phyloP scores from a whole-genome alignment of 2,113 vertebrate genomes.

The Pangasianodon hypophthalmus region DNA sequence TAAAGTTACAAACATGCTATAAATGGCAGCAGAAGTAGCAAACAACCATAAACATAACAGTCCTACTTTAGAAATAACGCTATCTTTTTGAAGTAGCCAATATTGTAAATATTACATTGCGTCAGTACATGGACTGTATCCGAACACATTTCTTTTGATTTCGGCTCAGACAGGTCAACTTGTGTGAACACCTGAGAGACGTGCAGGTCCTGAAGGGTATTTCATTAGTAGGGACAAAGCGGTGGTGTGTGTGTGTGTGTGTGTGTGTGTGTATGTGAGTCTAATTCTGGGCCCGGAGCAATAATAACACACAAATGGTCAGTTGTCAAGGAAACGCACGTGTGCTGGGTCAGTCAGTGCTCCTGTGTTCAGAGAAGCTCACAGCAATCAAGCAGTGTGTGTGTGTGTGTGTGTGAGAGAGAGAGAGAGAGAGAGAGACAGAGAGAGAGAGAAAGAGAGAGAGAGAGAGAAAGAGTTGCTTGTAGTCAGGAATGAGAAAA shows the following conservation, averaged over 20 bases:
- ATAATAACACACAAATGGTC: slow-evolving; percentile 19
- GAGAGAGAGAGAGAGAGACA: not conserved
- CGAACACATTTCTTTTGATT: slow-evolving; percentile 13
- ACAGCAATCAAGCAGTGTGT: slow-evolving; percentile 9
- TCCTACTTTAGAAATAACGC: not conserved
- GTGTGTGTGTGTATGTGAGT: slow-evolving; percentile 11
- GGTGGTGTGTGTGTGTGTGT: slow-evolving; percentile 10
- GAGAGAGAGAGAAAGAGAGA: not conserved
- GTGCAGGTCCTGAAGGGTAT: not conserved
- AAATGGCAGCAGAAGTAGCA: not conserved
- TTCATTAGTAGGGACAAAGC: slow-evolving; percentile 15
- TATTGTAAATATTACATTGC: not conserved
- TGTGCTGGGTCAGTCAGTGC: slow-evolving; percentile 29
- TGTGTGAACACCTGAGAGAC: not conserved
- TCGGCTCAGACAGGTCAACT: not conserved
- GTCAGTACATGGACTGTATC: not conserved
- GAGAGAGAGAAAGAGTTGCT: not conserved
- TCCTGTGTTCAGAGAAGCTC: slow-evolving; percentile 15
- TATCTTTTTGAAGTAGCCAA: not conserved
- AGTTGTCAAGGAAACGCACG: slow-evolving; percentile 40
- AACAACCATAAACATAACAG: not conserved
- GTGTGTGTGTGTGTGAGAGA: slow-evolving; percentile 1
- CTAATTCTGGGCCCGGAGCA: slow-evolving; percentile 6
- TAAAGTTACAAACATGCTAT: not conserved
- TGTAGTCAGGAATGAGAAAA: slow-evolving; percentile 12